phyloP scores from a whole-genome alignment of 2,113 vertebrate genomes.

The Platichthys flesus region DNA sequence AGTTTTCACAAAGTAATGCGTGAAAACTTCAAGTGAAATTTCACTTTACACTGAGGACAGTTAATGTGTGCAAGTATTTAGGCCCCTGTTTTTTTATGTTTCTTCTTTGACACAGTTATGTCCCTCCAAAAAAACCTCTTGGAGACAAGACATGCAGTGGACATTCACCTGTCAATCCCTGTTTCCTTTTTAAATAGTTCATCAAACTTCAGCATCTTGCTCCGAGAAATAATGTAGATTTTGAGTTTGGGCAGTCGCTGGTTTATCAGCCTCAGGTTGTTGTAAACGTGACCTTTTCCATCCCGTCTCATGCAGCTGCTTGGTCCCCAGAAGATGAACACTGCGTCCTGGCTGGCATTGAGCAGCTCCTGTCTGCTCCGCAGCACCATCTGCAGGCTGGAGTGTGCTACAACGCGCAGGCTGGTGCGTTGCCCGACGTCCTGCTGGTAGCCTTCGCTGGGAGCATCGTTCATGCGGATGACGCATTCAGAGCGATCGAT shows the following conservation, averaged over 20 bases:
- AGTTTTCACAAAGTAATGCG: no score
- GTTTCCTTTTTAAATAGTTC: slow-evolving; percentile 93
- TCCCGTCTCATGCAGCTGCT: slow-evolving; percentile 91
- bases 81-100: no score
- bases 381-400: slow-evolving; percentile 91
- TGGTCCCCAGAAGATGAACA: slow-evolving; percentile 96
- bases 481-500: slow-evolving; percentile 90
- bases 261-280: slow-evolving; percentile 88
- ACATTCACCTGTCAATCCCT: slow-evolving; percentile 89
- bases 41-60: no score
- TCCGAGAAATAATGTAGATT: slow-evolving; percentile 87
- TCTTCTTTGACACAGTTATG: no score
- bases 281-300: slow-evolving; percentile 90
- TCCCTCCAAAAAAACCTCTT: no score
- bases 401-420: slow-evolving; percentile 90
- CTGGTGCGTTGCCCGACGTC: slow-evolving; percentile 89
- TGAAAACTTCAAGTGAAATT: no score
- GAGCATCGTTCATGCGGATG: slow-evolving; percentile 95
- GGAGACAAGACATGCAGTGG: no score
- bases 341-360: slow-evolving; percentile 87
- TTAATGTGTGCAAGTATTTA: neutral
- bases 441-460: slow-evolving; percentile 80
- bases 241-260: slow-evolving; percentile 88
- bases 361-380: slow-evolving; percentile 87
- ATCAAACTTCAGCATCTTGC: slow-evolving; percentile 93